Conservation (phyloP, 2,888 invertebrate genomes). For the Macropis europaea region DNA sequence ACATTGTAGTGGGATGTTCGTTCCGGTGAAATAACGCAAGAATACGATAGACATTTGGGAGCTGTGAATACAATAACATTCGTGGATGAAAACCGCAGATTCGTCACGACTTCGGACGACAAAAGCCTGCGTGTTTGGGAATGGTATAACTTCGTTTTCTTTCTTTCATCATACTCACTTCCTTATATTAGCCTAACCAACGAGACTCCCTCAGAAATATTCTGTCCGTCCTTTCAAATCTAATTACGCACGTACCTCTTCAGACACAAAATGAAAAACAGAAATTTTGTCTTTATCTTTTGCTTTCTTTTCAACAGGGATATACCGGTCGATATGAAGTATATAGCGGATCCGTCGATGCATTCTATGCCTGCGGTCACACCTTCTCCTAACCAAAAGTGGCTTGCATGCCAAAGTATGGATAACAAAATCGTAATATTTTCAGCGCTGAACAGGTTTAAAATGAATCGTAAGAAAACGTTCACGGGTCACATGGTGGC, state of each 20-base stretch:
- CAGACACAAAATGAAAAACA: no score
- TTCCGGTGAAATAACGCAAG: slow-evolving; percentile 96
- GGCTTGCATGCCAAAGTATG: slow-evolving; percentile 99
- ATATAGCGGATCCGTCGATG: slow-evolving; percentile 99
- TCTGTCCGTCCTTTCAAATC: no score
- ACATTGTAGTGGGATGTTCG: slow-evolving; percentile 95
- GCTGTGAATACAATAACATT: slow-evolving; percentile 99
- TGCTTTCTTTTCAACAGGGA: slow-evolving; percentile 82
- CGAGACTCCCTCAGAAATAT: no score
- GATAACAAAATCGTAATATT: slow-evolving; percentile 99
- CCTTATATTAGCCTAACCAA: no score
- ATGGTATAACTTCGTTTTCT: slow-evolving; percentile 83
- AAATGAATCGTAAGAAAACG: slow-evolving; percentile 98
- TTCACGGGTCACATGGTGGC: slow-evolving; percentile 99
- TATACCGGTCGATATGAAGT: slow-evolving; percentile 99
- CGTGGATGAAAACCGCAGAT: slow-evolving; percentile 98
- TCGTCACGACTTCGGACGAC: slow-evolving; percentile 99
- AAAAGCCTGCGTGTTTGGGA: slow-evolving; percentile 99
- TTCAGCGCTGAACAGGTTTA: slow-evolving; percentile 97
- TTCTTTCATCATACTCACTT: no score
- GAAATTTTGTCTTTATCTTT: no score
- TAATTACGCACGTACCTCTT: no score
- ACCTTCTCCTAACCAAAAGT: slow-evolving; percentile 97
- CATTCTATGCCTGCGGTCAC: slow-evolving; percentile 99
- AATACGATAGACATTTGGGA: slow-evolving; percentile 98